phyloP scores from a whole-genome alignment of 2,888 invertebrate species.

The Ectobius pallidus region DNA sequence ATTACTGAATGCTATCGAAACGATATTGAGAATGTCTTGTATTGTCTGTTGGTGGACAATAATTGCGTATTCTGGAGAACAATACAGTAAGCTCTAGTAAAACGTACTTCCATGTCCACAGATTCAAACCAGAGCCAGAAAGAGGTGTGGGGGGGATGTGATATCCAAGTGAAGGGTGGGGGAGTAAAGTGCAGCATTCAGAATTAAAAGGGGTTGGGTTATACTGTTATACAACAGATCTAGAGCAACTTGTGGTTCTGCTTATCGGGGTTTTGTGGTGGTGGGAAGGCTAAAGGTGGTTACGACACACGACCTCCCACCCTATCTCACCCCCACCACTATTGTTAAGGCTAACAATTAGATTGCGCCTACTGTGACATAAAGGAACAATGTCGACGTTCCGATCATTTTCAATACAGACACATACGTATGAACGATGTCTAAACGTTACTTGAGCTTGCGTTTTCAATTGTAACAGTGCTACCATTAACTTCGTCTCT shows the following conservation, averaged over 20 bases:
- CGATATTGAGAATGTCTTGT: too few relatives aligned
- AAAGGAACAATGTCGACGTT: background rate
- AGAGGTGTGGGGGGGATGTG: too few relatives aligned
- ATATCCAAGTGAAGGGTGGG: too few relatives aligned
- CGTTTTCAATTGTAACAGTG: background rate
- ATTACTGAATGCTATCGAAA: too few relatives aligned
- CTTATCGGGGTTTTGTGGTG: constrained; percentile 1
- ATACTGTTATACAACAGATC: background rate
- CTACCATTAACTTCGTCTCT: background rate
- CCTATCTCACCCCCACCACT: background rate
- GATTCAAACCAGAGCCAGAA: too few relatives aligned
- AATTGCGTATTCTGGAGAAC: too few relatives aligned
- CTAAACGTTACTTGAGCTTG: constrained; percentile 1
- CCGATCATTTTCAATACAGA: too few relatives aligned
- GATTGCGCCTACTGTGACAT: constrained; percentile 10
- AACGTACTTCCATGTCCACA: too few relatives aligned
- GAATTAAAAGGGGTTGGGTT: background rate
- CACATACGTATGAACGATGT: background rate
- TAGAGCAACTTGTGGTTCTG: constrained; percentile 27
- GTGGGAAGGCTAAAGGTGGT: constrained; percentile 27
- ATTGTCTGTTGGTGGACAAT: too few relatives aligned
- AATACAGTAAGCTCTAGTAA: too few relatives aligned
- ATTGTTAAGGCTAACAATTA: constrained; percentile 24
- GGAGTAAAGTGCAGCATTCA: background rate
- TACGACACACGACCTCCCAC: constrained; percentile 13